Base-by-base conservation (phyloP, 2,113 vertebrate genomes). In the Podocnemis expansa region DNA sequence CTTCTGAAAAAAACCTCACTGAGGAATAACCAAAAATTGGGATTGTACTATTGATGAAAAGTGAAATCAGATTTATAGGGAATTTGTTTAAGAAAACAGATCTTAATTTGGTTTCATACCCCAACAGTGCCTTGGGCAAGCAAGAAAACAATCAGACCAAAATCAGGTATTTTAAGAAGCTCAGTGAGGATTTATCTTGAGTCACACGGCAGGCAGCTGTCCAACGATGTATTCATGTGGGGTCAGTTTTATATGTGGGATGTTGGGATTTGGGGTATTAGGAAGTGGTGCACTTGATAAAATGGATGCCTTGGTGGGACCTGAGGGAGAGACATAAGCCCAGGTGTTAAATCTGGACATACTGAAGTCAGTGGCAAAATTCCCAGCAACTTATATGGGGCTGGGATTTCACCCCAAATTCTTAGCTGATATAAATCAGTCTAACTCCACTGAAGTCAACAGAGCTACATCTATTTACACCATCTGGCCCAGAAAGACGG, bases 11-110 rank as follows among this genome's bases (percentile, higher is more conserved):
- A 92, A 89, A 89, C 85, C 55, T 81, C 81, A 56, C 55, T 60
- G 89, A 79, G 89, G 91, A 92, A 41, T 75, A 86, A 88, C 67
- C 79, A 95, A 91, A 91, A 93, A 96, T 95, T 84, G 75, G 87
- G 91, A 96, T 97, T 97, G 96, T 93, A 96, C 97, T 97, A 96
- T 95, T 97, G 97, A 97, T 97, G 95, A 96, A 97, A 96, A 96
- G 93, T 93, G 93, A 82, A 93, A 94, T 95, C 93, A 93, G 93
- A 95, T 89, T 92, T 94, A 96, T 95, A 93, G 96, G 90, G 90
- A 94, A 41, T 94, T 91, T 94, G 91, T 95, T 94, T 97, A 97
- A 92, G 85, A 94, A 96, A 89, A 90, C 88, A 96, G 85, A 91
- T 95, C 96, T 94, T 90, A 92, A 80, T 95, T 82, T 97, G 95